Evolutionary conservation across 2,888 invertebrate species (phyloP), one percentile per base, ranked within the genome.

Genomic region (Ecdyonurus torrentis): DNA sequence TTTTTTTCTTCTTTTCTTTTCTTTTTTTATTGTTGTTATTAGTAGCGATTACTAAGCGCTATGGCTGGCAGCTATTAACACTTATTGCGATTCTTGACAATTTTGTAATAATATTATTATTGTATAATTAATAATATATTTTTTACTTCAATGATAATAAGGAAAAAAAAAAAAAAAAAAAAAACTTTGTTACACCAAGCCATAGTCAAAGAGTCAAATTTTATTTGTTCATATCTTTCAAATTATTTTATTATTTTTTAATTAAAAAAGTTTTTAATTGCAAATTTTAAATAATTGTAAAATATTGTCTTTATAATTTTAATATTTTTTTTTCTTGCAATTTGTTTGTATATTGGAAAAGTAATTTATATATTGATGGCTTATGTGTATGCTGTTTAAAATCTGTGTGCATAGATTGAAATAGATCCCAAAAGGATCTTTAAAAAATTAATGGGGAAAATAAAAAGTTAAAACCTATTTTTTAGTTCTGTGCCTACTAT

Each of bases 331-430:
- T n/a, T n/a, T 59, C 59, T 58, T 63, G 59, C 58, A 58, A 63
- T 58, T 63, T 63, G 63, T 63, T 63, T 63, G 63, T 63, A 63
- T 60, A 63, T 63, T 63, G 59, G 63, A 63, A 63, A 63, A 55
- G 63, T 60, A 59, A 63, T 63, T 63, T 63, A 63, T 63, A 59
- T 63, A 63, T 59, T 59, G 60, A 63, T 63, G 60, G 59, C 59
- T 59, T 59, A 59, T 59, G 59, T 63, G 63, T 63, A 63, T 63
- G 58, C 53, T 62, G 62, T 62, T 53, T 63, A 60, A 52, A 37
- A 59, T 60, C 60, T 63, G 59, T 63, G 63, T 63, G 63, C 60
- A 63, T 63, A 63, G 60, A 59, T 63, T 63, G 59, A 58, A 63
- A 59, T 52, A 63, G 59, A 63, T 63, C 53, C 59, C 59, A 63